phyloP scores from a whole-genome alignment of 2,797 vertebrate genomes.

The Emydoidea blandingii region DNA sequence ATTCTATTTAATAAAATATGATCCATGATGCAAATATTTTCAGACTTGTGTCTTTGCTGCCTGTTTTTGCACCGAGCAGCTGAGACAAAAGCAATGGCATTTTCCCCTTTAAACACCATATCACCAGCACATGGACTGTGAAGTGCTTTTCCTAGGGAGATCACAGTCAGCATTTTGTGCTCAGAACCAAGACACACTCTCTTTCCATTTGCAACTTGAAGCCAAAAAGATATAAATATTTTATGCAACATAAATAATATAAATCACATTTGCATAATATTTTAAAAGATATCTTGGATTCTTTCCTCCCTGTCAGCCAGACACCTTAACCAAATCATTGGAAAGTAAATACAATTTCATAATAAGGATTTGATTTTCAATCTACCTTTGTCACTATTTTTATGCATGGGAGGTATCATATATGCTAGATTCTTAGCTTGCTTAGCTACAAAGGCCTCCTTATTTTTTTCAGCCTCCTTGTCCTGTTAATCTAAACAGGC shows the following conservation, averaged over 20 bases:
- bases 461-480: not conserved
- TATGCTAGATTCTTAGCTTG: not conserved
- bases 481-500: not conserved
- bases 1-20: not conserved
- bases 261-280: conserved; percentile 13
- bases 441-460: not conserved
- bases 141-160: not conserved
- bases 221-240: not conserved
- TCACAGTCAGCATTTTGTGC: not conserved
- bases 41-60: not conserved
- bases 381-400: not conserved
- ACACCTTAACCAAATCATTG: not conserved
- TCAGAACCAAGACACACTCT: conserved; percentile 48
- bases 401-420: not conserved
- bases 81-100: conserved; percentile 34
- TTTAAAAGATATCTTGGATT: not conserved
- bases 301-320: not conserved
- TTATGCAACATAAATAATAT: conserved; percentile 30
- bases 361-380: not conserved
- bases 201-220: conserved; percentile 7
- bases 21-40: not conserved
- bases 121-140: not conserved
- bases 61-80: conserved; percentile 3
- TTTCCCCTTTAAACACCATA: not conserved
- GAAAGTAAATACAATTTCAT: not conserved